phyloP scores from a whole-genome alignment of 2,888 invertebrate species.

The Noctua janthe region DNA sequence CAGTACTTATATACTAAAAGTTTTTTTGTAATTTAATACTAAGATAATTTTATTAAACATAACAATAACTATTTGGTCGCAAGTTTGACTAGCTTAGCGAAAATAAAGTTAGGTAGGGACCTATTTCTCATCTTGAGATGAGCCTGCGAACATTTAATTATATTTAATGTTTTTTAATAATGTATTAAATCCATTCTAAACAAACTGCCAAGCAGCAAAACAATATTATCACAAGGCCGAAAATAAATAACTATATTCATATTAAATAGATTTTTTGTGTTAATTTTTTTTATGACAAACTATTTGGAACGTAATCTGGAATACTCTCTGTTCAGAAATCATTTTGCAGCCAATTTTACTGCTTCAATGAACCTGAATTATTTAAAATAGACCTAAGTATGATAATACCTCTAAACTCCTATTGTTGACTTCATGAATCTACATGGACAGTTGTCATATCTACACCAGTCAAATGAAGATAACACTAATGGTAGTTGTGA shows the following conservation, averaged over 20 bases:
- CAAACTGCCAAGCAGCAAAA: conserved; percentile 73
- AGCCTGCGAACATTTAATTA: conserved; percentile 13
- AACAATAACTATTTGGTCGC: conserved; percentile 58
- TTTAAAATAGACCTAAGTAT: conserved; percentile 8
- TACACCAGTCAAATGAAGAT: conserved; percentile 31
- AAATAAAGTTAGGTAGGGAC: conserved; percentile 21
- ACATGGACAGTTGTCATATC: conserved; percentile 35
- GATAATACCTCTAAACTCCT: conserved; percentile 1
- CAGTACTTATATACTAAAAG: conserved; percentile 25
- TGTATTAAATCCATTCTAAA: conserved; percentile 31
- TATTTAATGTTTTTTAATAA: conserved; percentile 12
- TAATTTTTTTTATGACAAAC: not conserved
- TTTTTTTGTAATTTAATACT: conserved; percentile 37
- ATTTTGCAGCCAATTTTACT: not conserved
- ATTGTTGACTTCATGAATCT: conserved; percentile 22
- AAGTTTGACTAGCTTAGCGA: conserved; percentile 63
- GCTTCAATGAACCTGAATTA: conserved; percentile 3
- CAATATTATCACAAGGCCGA: conserved; percentile 58
- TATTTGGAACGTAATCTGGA: conserved; percentile 24
- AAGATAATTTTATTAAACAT: conserved; percentile 44
- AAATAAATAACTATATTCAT: conserved; percentile 35
- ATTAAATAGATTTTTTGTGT: conserved; percentile 9
- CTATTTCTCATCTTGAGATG: conserved; percentile 32
- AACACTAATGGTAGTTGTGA: conserved; percentile 14
- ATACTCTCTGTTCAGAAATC: not conserved